phyloP scores from a whole-genome alignment of 2,113 vertebrate genomes.

The Rhineura floridana region DNA sequence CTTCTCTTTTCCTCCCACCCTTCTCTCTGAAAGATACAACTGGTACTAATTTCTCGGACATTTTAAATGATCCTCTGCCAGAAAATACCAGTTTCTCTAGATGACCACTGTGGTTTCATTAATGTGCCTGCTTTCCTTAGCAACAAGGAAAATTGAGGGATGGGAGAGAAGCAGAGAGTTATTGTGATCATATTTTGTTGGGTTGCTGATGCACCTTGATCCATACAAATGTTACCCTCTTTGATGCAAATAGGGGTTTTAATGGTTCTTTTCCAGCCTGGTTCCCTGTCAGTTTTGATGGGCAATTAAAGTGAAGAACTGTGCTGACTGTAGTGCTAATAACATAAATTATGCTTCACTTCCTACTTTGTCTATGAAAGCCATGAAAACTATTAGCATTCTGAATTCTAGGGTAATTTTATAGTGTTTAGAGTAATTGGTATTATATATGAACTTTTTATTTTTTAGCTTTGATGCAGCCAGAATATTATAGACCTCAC shows the following conservation, averaged over 20 bases:
- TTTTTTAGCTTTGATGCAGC: constrained; percentile 61
- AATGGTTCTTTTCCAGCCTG: neutral
- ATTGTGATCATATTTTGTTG: neutral
- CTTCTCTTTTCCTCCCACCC: too few species aligned
- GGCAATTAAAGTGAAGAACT: constrained; percentile 36
- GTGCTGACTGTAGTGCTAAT: constrained; percentile 31
- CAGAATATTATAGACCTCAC: constrained; percentile 60
- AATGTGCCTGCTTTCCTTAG: neutral
- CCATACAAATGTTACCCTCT: constrained; percentile 27
- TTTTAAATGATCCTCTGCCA: neutral
- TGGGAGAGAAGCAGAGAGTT: neutral
- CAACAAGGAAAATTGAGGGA: neutral
- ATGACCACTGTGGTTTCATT: neutral
- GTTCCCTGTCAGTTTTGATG: constrained; percentile 16
- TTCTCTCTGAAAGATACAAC: neutral
- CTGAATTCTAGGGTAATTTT: constrained; percentile 60
- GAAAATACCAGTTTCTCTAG: neutral
- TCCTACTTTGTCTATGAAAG: constrained; percentile 31
- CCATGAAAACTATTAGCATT: constrained; percentile 56
- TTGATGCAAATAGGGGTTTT: constrained; percentile 11
- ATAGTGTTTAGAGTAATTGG: constrained; percentile 56
- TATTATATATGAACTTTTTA: constrained; percentile 55
- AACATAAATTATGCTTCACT: constrained; percentile 37
- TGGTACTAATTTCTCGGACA: neutral
- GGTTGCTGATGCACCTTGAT: constrained; percentile 8